Percentiles rank a stretch among this genome's conserved stretches.
phyloP scores from a whole-genome alignment of 1,140 invertebrate genomes.

The Drosophila ercepeae region DNA sequence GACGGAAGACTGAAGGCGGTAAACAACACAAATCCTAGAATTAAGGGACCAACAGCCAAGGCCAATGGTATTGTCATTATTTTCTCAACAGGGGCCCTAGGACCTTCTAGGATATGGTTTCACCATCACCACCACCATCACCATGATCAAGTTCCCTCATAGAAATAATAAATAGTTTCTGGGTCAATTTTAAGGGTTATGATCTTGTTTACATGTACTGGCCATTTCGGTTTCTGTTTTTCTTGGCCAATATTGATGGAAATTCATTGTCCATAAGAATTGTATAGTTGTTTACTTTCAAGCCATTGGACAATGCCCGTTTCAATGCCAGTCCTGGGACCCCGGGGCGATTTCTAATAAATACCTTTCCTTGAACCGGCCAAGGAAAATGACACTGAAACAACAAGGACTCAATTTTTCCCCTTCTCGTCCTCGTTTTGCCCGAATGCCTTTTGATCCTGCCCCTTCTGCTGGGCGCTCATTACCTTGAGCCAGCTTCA shows the following conservation, averaged over 20 bases:
- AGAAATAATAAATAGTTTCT: conserved; percentile 25
- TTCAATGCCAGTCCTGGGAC: conserved; percentile 5
- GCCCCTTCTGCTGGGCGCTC: background rate
- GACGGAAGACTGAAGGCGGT: conserved; percentile 24
- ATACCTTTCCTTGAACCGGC: conserved; percentile 22
- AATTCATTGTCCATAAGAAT: conserved; percentile 5
- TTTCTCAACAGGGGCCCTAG: conserved; percentile 35
- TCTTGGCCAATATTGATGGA: conserved; percentile 7
- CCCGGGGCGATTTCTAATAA: conserved; percentile 49
- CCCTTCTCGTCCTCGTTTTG: background rate
- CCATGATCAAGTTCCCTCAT: background rate
- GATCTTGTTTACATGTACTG: conserved; percentile 16
- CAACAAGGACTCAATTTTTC: conserved; percentile 31
- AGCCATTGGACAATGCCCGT: conserved; percentile 4
- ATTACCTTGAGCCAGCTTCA: conserved; percentile 36
- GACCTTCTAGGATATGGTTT: conserved; percentile 28
- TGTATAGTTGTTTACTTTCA: conserved; percentile 12
- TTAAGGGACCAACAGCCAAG: background rate
- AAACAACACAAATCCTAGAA: conserved; percentile 24
- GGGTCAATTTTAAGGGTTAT: conserved; percentile 23
- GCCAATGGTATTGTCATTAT: conserved; percentile 57
- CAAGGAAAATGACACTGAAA: conserved; percentile 8
- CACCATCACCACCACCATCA: background rate
- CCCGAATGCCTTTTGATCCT: background rate
- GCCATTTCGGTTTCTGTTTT: background rate